These are phyloP conservation scores for Tetragnatha versicolor DNA, from an alignment of 1,140 invertebrate species.

Conservation along the genomic window DNA sequence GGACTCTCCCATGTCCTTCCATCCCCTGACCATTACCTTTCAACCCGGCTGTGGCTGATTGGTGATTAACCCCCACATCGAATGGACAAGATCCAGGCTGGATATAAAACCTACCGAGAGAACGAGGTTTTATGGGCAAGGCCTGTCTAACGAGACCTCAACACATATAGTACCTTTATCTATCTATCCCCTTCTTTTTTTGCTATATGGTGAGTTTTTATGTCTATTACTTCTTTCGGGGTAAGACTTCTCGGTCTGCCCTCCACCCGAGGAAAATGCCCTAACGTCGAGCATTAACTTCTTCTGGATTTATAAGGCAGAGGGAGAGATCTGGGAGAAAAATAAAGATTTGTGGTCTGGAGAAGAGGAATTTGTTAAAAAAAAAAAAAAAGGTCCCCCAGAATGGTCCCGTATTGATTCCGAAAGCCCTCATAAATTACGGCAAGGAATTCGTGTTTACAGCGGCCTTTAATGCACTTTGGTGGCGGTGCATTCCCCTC, in stretches of 20 bases:
- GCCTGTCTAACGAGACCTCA: constrained; percentile 33
- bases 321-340: not conserved
- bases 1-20: no score
- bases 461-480: constrained; percentile 19
- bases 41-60: not conserved
- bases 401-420: constrained; percentile 32
- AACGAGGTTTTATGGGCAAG: constrained; percentile 28
- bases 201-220: constrained; percentile 30
- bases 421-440: constrained; percentile 4
- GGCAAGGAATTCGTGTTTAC: constrained; percentile 39
- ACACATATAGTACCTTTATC: constrained; percentile 20
- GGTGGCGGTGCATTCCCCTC: not conserved
- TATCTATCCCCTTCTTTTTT: no score
- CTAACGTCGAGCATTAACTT: constrained; percentile 34
- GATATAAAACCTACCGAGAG: constrained; percentile 16
- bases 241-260: no score
- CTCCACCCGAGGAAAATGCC: no score
- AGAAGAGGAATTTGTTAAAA: no score
- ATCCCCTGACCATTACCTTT: not conserved
- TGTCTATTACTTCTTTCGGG: constrained; percentile 2
- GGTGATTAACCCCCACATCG: constrained; percentile 20
- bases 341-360: no score
- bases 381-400: not conserved
- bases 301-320: constrained; percentile 30
- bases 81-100: not conserved